Evolutionary conservation across 2,888 invertebrate species (phyloP), one percentile per base, ranked within the genome.

Genomic region (Nymphalis polychloros): DNA sequence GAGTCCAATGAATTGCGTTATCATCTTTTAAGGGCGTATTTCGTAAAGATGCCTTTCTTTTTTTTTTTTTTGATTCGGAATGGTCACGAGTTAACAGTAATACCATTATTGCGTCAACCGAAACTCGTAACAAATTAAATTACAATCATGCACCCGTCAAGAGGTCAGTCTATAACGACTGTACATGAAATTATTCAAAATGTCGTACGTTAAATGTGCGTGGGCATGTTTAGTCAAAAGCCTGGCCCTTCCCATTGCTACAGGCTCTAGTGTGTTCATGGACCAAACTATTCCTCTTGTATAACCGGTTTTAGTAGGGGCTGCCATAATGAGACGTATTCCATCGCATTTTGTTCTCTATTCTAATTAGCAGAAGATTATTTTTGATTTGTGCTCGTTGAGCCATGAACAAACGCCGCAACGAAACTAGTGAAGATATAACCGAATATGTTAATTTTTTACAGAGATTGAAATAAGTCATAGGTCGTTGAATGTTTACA

Each of bases 151-250:
- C 73, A 75, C 64, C 74, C 68, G 73, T 69, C 71, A 67, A 68
- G 63, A 64, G 68, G 63, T 70, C 73, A 67, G 63, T 67, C 63
- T 68, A 61, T 68, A 70, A 71, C 67, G 68, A 69, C 61, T 64
- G 61, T 72, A 74, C 73, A 76, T 73, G 72, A 72, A 73, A 78
- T 79, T 83, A 86, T 84, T 87, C 81, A 80, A 83, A 80, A 81
- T 80, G 82, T 84, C 82, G 83, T 84, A 85, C 84, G 82, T 80
- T 80, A 82, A 82, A 84, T 86, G 86, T 82, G 87, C 89, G 90
- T 89, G 89, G 89, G 89, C 84, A 80, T 84, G 85, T 89, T 90
- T 88, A 89, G 90, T 88, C 87, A 89, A 84, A 89, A 76, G 27
- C 76, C 76, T 76, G 80, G 80, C 79, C 80, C 81, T 77, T 81